Percentiles rank a stretch among this genome's conserved stretches.
Conservation (phyloP, 1,140 invertebrate genomes). For the Argopecten irradians region DNA sequence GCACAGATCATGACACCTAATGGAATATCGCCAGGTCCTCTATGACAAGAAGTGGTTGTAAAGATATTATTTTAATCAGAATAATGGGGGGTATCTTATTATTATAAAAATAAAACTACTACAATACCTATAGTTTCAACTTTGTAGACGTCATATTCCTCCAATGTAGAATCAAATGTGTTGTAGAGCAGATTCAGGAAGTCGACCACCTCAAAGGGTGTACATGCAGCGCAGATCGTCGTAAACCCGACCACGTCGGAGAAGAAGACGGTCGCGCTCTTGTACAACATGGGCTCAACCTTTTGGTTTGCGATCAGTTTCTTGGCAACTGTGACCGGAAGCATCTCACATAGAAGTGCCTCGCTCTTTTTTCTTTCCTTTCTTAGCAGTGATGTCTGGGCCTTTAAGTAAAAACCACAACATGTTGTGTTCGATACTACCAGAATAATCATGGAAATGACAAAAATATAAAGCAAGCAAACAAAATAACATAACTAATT, state of each 20-base stretch:
- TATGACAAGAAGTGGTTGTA: too few species aligned
- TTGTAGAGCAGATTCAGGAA: slow-evolving; percentile 70
- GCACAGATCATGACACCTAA: too few species aligned
- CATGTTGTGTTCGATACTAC: too few species aligned
- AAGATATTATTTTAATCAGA: too few species aligned
- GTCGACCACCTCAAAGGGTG: slow-evolving; percentile 87
- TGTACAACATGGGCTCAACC: slow-evolving; percentile 95
- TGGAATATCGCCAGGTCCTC: too few species aligned
- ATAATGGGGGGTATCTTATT: too few species aligned
- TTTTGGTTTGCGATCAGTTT: slow-evolving; percentile 89
- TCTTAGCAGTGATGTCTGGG: slow-evolving; percentile 24
- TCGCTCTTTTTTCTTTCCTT: slow-evolving; percentile 30
- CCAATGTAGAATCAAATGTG: slow-evolving; percentile 64
- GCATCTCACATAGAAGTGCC: slow-evolving; percentile 31
- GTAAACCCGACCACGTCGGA: slow-evolving; percentile 99
- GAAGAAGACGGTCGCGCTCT: slow-evolving; percentile 96
- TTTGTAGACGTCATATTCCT: slow-evolving; percentile 68
- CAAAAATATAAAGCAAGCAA: too few species aligned
- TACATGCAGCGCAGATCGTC: slow-evolving; percentile 94
- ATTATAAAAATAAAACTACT: too few species aligned
- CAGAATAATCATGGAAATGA: too few species aligned
- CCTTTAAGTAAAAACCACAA: neutral
- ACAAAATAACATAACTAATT: too few species aligned
- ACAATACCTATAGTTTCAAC: slow-evolving; percentile 69
- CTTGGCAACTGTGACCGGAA: slow-evolving; percentile 44